Evolutionary conservation across 2,113 vertebrate genomes (phyloP), one percentile per base, ranked within the genome.

Genomic region (Sakesphorus luctuosus): DNA sequence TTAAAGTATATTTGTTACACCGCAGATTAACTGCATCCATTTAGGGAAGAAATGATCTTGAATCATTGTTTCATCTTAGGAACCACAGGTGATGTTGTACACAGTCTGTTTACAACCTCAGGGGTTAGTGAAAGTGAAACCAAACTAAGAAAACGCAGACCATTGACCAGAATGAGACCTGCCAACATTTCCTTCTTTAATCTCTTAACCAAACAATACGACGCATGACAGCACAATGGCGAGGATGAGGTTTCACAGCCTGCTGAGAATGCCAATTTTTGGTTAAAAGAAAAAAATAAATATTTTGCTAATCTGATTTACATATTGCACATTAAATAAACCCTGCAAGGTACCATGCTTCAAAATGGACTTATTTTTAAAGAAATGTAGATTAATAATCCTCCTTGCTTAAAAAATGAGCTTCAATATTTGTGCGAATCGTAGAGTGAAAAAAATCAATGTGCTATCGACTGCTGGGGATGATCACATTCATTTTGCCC

Each of bases 401-500:
- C 95, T 94, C 94, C 95, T 97, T 97, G 96, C 96, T 97, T 98
- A 98, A 98, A 97, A 97, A 98, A 98, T 98, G 96, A 97, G 97
- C 98, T 98, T 97, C 97, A 97, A 98, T 98, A 98, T 98, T 98
- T 98, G 97, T 98, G 97, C 44, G 96, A 98, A 98, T 98, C 96
- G 97, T 97, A 97, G 96, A 97, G 97, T 97, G 97, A 97, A 97
- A 98, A 97, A 98, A 98, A 98, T 98, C 98, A 95, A 98, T 98
- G 97, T 90, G 47, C 94, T 98, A 98, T 98, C 72, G 98, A 98
- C 98, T 96, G 94, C 96, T 93, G 95, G 96, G 97, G 97, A 97
- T 98, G 98, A 98, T 98, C 98, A 97, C 98, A 98, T 98, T 98
- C 97, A 97, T 98, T 98, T 97, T 98, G 97, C 97, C 98, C 98